Evolutionary conservation across 2,797 vertebrate genomes (phyloP).

Genomic region (Eulemur albifrons): DNA sequence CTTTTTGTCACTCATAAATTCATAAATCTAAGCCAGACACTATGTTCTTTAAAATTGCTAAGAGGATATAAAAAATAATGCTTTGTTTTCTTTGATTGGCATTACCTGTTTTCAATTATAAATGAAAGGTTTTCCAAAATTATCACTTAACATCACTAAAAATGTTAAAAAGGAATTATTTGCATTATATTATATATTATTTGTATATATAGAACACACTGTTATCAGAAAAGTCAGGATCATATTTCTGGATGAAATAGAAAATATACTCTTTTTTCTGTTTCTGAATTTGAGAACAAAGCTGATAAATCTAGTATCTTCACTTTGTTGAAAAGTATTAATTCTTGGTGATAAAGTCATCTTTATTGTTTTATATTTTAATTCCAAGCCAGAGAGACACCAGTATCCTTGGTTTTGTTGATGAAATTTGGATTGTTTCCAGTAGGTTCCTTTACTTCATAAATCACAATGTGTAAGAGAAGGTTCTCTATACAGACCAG

Average conservation of each 20-base stretch:
- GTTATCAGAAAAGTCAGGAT: neutral
- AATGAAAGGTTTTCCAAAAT: neutral
- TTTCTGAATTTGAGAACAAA: neutral
- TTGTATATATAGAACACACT: neutral
- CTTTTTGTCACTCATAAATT: neutral
- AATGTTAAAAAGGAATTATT: neutral
- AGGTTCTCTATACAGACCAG: neutral
- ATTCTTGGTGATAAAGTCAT: neutral
- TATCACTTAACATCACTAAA: neutral
- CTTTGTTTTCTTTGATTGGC: neutral
- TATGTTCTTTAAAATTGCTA: neutral
- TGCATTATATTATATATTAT: neutral
- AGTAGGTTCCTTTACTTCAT: neutral
- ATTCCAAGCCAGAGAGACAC: neutral
- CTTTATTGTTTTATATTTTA: neutral
- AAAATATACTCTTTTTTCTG: neutral
- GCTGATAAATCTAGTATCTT: neutral
- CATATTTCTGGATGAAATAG: neutral
- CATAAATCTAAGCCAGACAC: neutral
- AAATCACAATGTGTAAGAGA: neutral
- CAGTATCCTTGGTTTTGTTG: neutral
- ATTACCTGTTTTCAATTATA: neutral
- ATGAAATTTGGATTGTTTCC: conserved; percentile 34
- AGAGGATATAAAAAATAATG: neutral
- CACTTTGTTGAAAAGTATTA: conserved; percentile 11